These are phyloP conservation scores for Macheiramphus alcinus DNA, from an alignment of 2,113 vertebrate species.

Conservation along the genomic window DNA sequence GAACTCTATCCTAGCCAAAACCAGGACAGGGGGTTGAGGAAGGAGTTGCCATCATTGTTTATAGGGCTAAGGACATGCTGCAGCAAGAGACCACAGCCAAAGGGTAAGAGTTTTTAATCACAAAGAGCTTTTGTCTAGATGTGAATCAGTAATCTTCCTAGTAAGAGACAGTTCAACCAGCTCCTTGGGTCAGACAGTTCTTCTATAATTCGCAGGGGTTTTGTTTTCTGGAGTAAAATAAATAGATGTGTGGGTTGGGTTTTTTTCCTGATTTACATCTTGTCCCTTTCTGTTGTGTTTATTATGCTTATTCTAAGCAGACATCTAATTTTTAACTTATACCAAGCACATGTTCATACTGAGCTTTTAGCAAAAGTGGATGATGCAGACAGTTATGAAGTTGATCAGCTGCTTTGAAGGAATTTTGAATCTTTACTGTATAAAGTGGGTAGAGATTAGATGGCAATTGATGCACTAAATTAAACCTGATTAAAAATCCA, in stretches of 20 bases:
- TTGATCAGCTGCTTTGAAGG: background rate
- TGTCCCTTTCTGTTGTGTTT: background rate
- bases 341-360: background rate
- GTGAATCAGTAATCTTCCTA: background rate
- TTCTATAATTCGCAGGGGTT: accelerated
- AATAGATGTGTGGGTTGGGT: background rate
- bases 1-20: too few species aligned
- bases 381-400: background rate
- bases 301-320: background rate
- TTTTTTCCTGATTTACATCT: background rate
- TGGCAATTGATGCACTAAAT: background rate
- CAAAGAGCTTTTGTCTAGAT: background rate
- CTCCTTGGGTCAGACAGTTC: background rate
- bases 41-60: background rate
- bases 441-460: background rate
- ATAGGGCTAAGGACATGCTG: background rate
- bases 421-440: background rate
- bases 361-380: background rate
- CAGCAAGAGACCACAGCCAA: background rate
- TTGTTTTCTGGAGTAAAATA: background rate
- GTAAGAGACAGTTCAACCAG: background rate
- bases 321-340: background rate
- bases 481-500: background rate
- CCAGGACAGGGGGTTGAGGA: background rate
- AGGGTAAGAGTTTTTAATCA: background rate